Percentiles rank a stretch among this genome's conserved stretches.
Evolutionary conservation across 2,797 vertebrate species (phyloP).

Genomic region (Eulemur mongoz): DNA sequence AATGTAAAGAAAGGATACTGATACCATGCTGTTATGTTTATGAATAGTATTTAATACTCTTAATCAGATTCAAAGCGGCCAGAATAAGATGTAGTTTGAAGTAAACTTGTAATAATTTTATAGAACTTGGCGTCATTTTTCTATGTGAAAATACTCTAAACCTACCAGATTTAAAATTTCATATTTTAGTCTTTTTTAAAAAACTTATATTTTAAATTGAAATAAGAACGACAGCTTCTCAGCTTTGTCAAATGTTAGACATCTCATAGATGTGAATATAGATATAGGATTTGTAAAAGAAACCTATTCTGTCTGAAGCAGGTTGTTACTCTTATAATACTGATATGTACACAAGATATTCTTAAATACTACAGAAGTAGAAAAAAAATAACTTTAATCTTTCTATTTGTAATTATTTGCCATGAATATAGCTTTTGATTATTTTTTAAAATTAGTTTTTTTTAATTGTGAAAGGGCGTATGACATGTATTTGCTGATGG

Average conservation of each 20-base stretch:
- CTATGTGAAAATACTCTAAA: not conserved
- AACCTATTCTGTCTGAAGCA: not conserved
- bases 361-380: not conserved
- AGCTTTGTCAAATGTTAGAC: not conserved
- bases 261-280: not conserved
- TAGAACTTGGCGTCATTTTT: not conserved
- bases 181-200: not conserved
- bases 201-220: not conserved
- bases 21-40: not conserved
- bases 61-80: not conserved
- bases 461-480: not conserved
- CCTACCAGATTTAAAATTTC: not conserved
- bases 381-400: conserved; percentile 17
- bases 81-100: conserved; percentile 5
- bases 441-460: not conserved
- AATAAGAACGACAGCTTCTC: not conserved
- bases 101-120: not conserved
- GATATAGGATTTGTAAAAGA: not conserved
- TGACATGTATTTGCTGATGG: not conserved
- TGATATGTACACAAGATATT: not conserved
- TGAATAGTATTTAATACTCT: not conserved
- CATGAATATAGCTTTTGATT: not conserved
- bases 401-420: not conserved
- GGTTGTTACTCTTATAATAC: not conserved
- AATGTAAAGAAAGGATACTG: not conserved